A percentile compares a stretch with the other conserved stretches of the same genome.
phyloP scores from a whole-genome alignment of 2,888 invertebrate genomes.

The Pyrocoelia pectoralis region DNA sequence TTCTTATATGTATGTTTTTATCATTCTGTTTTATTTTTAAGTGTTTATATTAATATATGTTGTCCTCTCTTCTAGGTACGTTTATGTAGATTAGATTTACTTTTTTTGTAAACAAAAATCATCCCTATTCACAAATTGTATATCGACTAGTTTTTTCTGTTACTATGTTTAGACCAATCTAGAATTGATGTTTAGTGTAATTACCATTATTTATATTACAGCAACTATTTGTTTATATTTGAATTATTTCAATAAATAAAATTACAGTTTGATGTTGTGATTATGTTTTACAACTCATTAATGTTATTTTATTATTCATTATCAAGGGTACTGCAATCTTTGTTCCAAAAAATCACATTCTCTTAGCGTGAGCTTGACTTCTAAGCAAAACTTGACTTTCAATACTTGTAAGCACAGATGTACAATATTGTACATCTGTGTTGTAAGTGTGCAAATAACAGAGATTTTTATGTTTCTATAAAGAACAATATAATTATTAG shows the following conservation, averaged over 20 bases:
- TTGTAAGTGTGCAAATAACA: too few species aligned
- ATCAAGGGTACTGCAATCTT: too few species aligned
- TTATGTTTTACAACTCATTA: not conserved
- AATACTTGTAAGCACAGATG: too few species aligned
- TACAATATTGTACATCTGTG: too few species aligned
- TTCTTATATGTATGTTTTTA: constrained; percentile 26
- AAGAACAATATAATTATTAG: too few species aligned
- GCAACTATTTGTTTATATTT: constrained; percentile 23
- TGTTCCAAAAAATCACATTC: too few species aligned
- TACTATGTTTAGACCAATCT: constrained; percentile 5
- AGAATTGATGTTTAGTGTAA: constrained; percentile 19
- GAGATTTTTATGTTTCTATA: too few species aligned
- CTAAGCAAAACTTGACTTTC: too few species aligned
- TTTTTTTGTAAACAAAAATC: constrained; percentile 7
- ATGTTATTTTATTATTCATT: too few species aligned
- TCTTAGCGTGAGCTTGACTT: too few species aligned
- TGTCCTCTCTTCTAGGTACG: constrained; percentile 17
- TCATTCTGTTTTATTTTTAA: constrained; percentile 31
- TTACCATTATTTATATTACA: constrained; percentile 18
- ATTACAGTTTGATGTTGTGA: not conserved
- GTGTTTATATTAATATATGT: constrained; percentile 26
- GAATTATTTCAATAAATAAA: constrained; percentile 21
- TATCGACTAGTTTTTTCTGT: not conserved
- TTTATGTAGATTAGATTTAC: constrained; percentile 18
- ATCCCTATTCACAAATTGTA: constrained; percentile 13